Percentiles rank a stretch among this genome's conserved stretches.
Evolutionary conservation across 2,888 invertebrate species (phyloP).

Genomic region (Eledone cirrhosa): DNA sequence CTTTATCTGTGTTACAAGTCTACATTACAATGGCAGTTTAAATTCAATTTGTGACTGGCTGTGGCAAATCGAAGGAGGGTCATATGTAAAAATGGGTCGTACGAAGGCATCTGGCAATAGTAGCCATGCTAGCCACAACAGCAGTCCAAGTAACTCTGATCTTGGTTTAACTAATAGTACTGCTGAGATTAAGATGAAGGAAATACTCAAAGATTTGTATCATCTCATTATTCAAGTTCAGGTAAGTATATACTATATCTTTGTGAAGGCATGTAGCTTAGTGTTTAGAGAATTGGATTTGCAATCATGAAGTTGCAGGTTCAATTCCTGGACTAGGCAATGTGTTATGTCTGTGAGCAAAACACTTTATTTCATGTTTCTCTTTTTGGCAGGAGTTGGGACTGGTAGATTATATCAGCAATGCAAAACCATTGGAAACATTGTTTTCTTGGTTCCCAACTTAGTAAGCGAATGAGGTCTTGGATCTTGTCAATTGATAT

Average conservation of each 20-base stretch:
- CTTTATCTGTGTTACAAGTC: neutral
- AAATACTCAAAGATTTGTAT: constrained; percentile 81
- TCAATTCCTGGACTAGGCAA: too few species aligned
- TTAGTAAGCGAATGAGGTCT: too few species aligned
- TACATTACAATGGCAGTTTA: neutral
- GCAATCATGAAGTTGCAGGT: too few species aligned
- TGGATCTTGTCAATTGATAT: too few species aligned
- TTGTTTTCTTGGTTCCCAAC: too few species aligned
- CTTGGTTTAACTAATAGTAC: constrained; percentile 39
- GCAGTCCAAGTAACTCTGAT: constrained; percentile 44
- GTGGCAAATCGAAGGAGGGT: neutral
- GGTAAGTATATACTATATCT: constrained; percentile 44
- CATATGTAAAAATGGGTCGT: constrained; percentile 40
- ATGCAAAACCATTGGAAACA: too few species aligned
- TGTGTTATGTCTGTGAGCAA: too few species aligned
- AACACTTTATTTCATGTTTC: too few species aligned
- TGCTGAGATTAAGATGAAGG: constrained; percentile 71
- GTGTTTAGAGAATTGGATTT: too few species aligned
- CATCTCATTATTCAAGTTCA: constrained; percentile 83
- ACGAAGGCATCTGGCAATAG: constrained; percentile 40
- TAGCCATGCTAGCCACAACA: constrained; percentile 37
- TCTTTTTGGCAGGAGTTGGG: too few species aligned
- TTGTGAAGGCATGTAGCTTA: too few species aligned
- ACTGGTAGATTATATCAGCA: too few species aligned
- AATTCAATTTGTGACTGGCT: neutral